Conservation (phyloP, 2,888 invertebrate species). For the Cryptophagus acutangulus region DNA sequence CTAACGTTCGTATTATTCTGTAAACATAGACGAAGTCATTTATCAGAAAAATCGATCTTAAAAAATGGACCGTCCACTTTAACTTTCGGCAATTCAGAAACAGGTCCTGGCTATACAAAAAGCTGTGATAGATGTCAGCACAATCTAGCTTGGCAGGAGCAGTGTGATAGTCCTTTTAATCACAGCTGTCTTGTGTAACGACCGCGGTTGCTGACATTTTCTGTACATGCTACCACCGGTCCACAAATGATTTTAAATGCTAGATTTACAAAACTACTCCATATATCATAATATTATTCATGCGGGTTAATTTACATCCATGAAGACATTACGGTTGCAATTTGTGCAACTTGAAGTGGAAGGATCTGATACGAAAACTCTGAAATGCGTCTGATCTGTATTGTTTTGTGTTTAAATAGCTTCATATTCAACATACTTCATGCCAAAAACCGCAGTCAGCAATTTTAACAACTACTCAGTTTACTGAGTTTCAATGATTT, state of each 20-base stretch:
- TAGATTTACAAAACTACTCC: too few relatives aligned
- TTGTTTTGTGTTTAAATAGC: too few relatives aligned
- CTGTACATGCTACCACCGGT: constrained; percentile 8
- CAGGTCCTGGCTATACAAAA: constrained; percentile 22
- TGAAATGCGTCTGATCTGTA: too few relatives aligned
- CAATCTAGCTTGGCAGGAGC: constrained; percentile 24
- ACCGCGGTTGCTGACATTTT: constrained; percentile 16
- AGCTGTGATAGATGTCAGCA: constrained; percentile 25
- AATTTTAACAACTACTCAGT: too few relatives aligned
- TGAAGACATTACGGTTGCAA: too few relatives aligned
- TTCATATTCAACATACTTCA: too few relatives aligned
- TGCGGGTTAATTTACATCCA: too few relatives aligned
- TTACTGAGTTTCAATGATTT: too few relatives aligned
- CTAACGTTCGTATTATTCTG: constrained; percentile 23
- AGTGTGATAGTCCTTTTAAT: constrained; percentile 26
- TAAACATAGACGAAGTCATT: constrained; percentile 23
- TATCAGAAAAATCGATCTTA: constrained; percentile 26
- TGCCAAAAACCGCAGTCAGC: too few relatives aligned
- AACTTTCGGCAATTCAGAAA: constrained; percentile 26
- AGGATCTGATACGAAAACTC: too few relatives aligned
- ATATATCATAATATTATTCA: too few relatives aligned
- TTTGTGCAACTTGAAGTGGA: too few relatives aligned
- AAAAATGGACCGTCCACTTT: constrained; percentile 27
- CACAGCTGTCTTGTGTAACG: constrained; percentile 24
- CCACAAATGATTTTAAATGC: constrained; percentile 4